Conservation (phyloP, 2,888 invertebrate species). For the Cheilosia pagana region DNA sequence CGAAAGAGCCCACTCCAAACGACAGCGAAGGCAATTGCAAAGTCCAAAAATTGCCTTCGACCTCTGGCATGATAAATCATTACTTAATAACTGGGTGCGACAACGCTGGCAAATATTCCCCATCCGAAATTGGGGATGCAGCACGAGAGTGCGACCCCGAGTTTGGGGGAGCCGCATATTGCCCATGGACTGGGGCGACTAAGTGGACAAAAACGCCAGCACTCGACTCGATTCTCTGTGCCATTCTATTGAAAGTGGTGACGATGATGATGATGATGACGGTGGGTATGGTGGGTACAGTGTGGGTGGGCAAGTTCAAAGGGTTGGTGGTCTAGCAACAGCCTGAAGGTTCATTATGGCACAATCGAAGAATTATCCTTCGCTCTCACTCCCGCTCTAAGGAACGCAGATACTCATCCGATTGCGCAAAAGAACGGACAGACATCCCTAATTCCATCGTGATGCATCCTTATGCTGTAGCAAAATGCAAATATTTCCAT, state of each 20-base stretch:
- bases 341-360: slow-evolving; percentile 66
- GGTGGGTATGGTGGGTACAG: slow-evolving; percentile 8
- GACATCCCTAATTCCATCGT: slow-evolving; percentile 51
- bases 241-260: slow-evolving; percentile 26
- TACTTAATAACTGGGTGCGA: slow-evolving; percentile 75
- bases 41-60: slow-evolving; percentile 73
- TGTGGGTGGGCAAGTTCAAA: slow-evolving; percentile 26
- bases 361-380: slow-evolving; percentile 66
- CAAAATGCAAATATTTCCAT: slow-evolving; percentile 65
- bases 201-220: slow-evolving; percentile 53
- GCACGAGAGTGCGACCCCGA: slow-evolving; percentile 34
- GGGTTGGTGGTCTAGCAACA: slow-evolving; percentile 41
- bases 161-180: neutral
- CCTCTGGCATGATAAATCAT: slow-evolving; percentile 72
- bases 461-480: slow-evolving; percentile 50
- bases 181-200: neutral
- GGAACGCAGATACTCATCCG: slow-evolving; percentile 27
- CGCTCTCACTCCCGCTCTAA: slow-evolving; percentile 31
- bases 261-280: slow-evolving; percentile 31
- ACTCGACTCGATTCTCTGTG: slow-evolving; percentile 29
- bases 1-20: slow-evolving; percentile 24
- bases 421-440: neutral
- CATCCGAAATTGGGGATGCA: slow-evolving; percentile 65
- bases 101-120: slow-evolving; percentile 75
- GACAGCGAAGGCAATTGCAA: slow-evolving; percentile 70